These are phyloP conservation scores for Aepyceros melampus DNA, from an alignment of 2,113 vertebrate species.

Conservation along the genomic window DNA sequence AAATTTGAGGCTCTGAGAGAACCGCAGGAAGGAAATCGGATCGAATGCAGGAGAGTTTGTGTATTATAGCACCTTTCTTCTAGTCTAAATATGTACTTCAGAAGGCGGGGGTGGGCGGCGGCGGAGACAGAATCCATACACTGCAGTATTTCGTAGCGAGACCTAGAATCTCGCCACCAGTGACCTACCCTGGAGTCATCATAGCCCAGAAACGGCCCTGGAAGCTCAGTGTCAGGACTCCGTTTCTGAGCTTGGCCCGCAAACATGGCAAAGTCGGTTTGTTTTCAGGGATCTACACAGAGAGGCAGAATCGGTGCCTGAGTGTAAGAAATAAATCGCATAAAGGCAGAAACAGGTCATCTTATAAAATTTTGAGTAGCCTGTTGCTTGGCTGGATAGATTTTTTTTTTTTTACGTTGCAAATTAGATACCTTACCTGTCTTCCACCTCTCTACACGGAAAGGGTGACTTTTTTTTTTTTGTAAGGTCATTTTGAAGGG, in stretches of 20 bases:
- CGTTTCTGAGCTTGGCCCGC: not conserved
- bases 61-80: not conserved
- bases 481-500: conserved; percentile 90
- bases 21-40: not conserved
- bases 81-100: not conserved
- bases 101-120: not conserved
- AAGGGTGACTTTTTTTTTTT: conserved; percentile 30
- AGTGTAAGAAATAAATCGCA: not conserved
- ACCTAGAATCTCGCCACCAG: not conserved
- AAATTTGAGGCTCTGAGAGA: not conserved
- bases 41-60: not conserved
- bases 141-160: conserved; percentile 18
- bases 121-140: not conserved
- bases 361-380: not conserved
- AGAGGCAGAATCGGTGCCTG: not conserved
- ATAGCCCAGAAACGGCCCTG: not conserved
- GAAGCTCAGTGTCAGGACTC: not conserved
- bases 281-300: not conserved
- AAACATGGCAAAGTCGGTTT: not conserved
- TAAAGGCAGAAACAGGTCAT: not conserved
- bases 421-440: not conserved
- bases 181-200: not conserved
- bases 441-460: not conserved
- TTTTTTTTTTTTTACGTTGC: not conserved
- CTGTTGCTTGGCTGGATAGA: conserved; percentile 33